Base-by-base conservation (phyloP, 2,113 vertebrate species). In the Thymallus thymallus region DNA sequence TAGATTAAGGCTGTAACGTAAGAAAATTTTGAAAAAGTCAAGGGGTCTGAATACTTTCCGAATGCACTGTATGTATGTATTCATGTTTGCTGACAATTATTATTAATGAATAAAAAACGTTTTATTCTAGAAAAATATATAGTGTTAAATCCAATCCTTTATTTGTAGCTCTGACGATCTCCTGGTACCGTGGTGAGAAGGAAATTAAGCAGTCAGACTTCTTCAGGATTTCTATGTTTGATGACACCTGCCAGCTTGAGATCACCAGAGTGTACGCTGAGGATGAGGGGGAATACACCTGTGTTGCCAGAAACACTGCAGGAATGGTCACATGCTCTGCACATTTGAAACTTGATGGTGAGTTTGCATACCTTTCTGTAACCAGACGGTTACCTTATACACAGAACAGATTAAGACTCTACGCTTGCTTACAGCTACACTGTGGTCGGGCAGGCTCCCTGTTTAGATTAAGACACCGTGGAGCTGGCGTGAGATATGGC, bases 221-320 rank as follows among this genome's bases (percentile, higher is more conserved):
- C 91, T 98, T 97, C 78, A 94, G 93, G 91, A 97, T 98, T 94
- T 97, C 96, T 81, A 97, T 97, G 51, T 98, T 97, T 88, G 97
- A 98, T 82, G 96, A 99, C 84, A 96, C 92, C 85, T 99, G 94
- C 79, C 96, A 97, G 76, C 88, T 99, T 82, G 97, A 98, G 90
- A 94, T 99, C 81, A 93, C 95, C 79, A 94, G 95, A 84, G 96
- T 96, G 72, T 99, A 95, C 78, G 88, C 94, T 4, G 97, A 99
- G 79, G 98, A 99, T 73, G 95, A 96, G 88, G 98, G 96, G 58
- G 85, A 90, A 75, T 99, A 98, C 62, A 95, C 92, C 63, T 99
- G 96, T 79, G 91, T 94, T 61, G 97, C 96, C 67, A 94, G 89
- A n/a, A 99, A 99, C 89, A 84, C 84, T 26, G 87, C 93, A 2